phyloP scores from a whole-genome alignment of 92 coral and sea anemone species.

The Porites cylindrica region DNA sequence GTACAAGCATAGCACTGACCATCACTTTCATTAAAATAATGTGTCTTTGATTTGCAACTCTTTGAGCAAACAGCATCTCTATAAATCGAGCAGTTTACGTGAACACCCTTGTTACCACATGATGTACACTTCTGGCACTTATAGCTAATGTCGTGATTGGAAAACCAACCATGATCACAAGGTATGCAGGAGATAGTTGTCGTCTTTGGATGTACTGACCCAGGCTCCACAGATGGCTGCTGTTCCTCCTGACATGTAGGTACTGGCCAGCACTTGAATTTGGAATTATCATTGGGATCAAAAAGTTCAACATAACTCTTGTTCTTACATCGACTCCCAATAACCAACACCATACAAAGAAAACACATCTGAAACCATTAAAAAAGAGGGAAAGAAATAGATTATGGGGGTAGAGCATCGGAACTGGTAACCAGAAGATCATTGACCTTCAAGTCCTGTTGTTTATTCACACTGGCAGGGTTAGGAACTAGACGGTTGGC shows the following conservation, averaged over 20 bases:
- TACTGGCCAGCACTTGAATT: conserved; percentile 1
- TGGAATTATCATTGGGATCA: not conserved
- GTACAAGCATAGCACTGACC: conserved; percentile 7
- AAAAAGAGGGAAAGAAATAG: too few species aligned
- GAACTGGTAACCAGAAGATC: too few species aligned
- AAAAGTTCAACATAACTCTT: conserved; percentile 11
- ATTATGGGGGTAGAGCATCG: too few species aligned
- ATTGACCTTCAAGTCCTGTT: too few species aligned
- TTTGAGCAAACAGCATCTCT: conserved; percentile 16
- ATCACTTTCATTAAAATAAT: conserved; percentile 25
- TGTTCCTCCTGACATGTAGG: conserved; percentile 13
- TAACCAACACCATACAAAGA: not conserved
- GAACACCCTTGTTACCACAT: conserved; percentile 7
- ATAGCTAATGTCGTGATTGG: not conserved
- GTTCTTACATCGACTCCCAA: not conserved
- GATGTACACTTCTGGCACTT: not conserved
- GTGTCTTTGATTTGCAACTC: not conserved
- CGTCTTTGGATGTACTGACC: conserved; percentile 7
- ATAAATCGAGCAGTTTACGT: not conserved
- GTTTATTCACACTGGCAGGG: too few species aligned
- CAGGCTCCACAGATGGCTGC: conserved; percentile 5
- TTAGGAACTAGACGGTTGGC: too few species aligned
- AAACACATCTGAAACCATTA: too few species aligned
- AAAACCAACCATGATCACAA: not conserved
- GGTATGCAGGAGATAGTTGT: not conserved